Conservation (phyloP, 2,888 invertebrate species). For the Tanypteryx hageni region DNA sequence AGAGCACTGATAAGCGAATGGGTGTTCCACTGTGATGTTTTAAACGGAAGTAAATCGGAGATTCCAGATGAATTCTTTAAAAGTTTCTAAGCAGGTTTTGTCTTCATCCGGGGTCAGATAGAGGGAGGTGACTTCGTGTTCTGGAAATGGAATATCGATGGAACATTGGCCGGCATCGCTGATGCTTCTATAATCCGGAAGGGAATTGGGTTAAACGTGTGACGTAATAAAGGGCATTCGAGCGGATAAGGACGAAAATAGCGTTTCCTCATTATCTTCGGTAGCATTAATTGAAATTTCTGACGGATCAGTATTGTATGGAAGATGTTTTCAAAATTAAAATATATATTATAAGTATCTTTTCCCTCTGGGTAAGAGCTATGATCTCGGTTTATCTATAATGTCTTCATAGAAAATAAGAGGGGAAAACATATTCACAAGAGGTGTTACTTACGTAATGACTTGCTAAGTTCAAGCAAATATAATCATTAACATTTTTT, state of each 20-base stretch:
- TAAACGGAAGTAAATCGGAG: background rate
- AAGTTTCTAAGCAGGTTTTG: background rate
- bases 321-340: too few species aligned
- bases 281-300: background rate
- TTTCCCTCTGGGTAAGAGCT: too few species aligned
- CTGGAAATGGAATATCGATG: background rate
- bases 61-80: background rate
- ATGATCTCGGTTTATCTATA: too few species aligned
- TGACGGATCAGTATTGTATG: too few species aligned
- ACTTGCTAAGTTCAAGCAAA: too few species aligned
- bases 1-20: too few species aligned
- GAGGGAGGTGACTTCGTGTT: background rate
- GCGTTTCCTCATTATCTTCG: background rate
- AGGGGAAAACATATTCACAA: too few species aligned
- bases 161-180: background rate
- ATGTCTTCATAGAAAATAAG: too few species aligned
- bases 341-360: too few species aligned
- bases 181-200: background rate
- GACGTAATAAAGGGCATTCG: background rate
- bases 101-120: background rate
- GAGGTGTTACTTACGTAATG: too few species aligned
- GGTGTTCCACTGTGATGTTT: background rate
- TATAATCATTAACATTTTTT: too few species aligned
- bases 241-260: background rate
- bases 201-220: background rate